Base-by-base conservation (phyloP, 2,888 invertebrate genomes). In the Phrixothrix hirtus region DNA sequence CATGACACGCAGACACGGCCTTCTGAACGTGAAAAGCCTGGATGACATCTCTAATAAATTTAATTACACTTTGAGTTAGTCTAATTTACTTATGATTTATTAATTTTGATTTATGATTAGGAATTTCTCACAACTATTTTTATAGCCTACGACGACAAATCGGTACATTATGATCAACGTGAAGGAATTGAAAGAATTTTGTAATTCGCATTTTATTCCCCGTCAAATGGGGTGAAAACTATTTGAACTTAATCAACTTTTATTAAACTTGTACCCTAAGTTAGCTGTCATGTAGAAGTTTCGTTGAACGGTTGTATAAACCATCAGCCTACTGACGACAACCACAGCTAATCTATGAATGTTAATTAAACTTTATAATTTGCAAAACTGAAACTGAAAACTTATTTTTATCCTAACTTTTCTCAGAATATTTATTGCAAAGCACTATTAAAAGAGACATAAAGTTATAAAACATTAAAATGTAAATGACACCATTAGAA, bases 41-140 rank as follows among this genome's bases (percentile, higher is more conserved):
- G 61, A 63, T 65, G 69, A 67, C 66, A 62, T 57, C 61, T 59
- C 61, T 63, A 66, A 66, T 66, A 64, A 65, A 66, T 66, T 65
- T 66, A 64, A 66, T 66, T 66, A 61, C 63, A 58, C 66, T 63
- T 64, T 62, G 64, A 63, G 62, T 55, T 58, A 43, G 51, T 38
- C 62, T 58, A 61, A 57, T 60, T 62, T 57, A 52, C 39, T 52
- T 49, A 57, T 65, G 64, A 65, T 65, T 65, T 65, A 65, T 65
- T 56, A 47, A 50, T 63, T 63, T 61, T 65, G 62, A 65, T 65
- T 65, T 65, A 65, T 59, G 57, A 37, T 51, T 34, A 34, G 10
- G 41, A 53, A 54, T 41, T 51, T 44, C 34, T 42, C 45, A 30
- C 25, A 49, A 43, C 42, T 48, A 54, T 57, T 45, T 51, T 48